A percentile compares a stretch with the other conserved stretches of the same genome.
Conservation (phyloP, 2,888 invertebrate species). For the Euspilapteryx auroguttella region DNA sequence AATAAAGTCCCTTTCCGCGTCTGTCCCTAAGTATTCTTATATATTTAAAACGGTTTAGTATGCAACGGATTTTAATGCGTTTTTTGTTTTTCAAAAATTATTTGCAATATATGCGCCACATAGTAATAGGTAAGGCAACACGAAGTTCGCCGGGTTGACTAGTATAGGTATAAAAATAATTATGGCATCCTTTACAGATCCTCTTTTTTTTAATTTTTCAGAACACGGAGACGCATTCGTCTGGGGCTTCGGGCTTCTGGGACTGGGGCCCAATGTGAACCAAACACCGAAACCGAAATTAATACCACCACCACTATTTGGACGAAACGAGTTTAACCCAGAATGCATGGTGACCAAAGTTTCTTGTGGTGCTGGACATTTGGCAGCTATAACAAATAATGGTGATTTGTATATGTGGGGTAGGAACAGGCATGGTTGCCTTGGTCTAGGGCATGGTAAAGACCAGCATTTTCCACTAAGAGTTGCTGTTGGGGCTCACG, state of each 20-base stretch:
- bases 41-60: too few species aligned
- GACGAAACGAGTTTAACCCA: constrained; percentile 79
- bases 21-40: too few species aligned
- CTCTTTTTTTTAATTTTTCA: too few species aligned
- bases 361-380: constrained; percentile 69
- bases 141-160: too few species aligned
- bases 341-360: constrained; percentile 67
- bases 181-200: too few species aligned
- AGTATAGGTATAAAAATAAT: too few species aligned
- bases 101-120: too few species aligned
- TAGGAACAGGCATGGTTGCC: constrained; percentile 77
- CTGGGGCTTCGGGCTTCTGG: constrained; percentile 94
- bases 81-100: too few species aligned
- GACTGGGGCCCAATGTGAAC: constrained; percentile 80
- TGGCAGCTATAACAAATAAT: constrained; percentile 79
- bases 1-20: too few species aligned
- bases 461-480: constrained; percentile 90
- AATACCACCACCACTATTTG: constrained; percentile 83
- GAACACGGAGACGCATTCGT: constrained; percentile 83
- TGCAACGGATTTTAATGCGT: too few species aligned
- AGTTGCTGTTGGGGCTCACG: constrained; percentile 77
- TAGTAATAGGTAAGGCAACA: too few species aligned
- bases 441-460: constrained; percentile 79
- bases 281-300: constrained; percentile 66
- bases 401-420: constrained; percentile 95